phyloP scores from a whole-genome alignment of 2,113 vertebrate species.

The Gnathonemus echidnorhynchus region DNA sequence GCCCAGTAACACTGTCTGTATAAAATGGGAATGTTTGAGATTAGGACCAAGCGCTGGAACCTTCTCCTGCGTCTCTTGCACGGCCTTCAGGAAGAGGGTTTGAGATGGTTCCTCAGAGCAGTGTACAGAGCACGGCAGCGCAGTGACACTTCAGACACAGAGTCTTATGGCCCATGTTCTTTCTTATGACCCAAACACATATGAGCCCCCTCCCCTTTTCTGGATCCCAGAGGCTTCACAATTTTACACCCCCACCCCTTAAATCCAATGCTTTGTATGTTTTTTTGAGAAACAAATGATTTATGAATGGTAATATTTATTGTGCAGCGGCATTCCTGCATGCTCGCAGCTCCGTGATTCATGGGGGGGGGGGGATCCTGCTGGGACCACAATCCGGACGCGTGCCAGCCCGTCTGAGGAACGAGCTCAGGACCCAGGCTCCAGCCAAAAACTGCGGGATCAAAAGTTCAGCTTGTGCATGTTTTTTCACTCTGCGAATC shows the following conservation, averaged over 20 bases:
- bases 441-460: slow-evolving; percentile 49
- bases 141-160: neutral
- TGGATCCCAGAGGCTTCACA: neutral
- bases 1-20: neutral
- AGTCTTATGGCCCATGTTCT: neutral
- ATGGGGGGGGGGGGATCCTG: slow-evolving; percentile 44
- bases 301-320: slow-evolving; percentile 64
- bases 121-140: neutral
- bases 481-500: slow-evolving; percentile 43
- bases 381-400: slow-evolving; percentile 50
- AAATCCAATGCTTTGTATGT: slow-evolving; percentile 36
- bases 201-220: neutral
- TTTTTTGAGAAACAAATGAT: slow-evolving; percentile 48
- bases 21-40: neutral
- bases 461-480: slow-evolving; percentile 54
- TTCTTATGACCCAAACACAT: neutral
- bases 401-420: slow-evolving; percentile 64
- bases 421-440: slow-evolving; percentile 43
- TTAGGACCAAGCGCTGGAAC: neutral
- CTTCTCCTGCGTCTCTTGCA: neutral
- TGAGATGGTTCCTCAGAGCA: neutral
- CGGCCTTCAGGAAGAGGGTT: neutral
- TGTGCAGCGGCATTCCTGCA: slow-evolving; percentile 50
- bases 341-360: slow-evolving; percentile 61
- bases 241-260: slow-evolving; percentile 21